Base-by-base conservation (phyloP, 2,888 invertebrate genomes). In the Frankliniella fusca region DNA sequence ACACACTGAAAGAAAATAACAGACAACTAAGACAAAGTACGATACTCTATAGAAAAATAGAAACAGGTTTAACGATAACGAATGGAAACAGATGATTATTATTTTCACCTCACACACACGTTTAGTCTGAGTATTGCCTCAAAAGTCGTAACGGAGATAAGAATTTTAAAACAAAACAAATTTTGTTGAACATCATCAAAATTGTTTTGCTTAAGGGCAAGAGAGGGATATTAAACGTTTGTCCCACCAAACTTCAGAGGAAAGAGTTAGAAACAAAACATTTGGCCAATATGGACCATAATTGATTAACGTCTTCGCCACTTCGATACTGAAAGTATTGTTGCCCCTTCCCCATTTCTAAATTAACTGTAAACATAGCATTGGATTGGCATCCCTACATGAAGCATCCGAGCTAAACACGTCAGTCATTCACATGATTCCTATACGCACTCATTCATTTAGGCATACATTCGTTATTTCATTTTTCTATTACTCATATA, bases 11-110 rank as follows among this genome's bases (percentile, higher is more conserved):
- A 76, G 70, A 76, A 76, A 76, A 76, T 76, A 76, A 76, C 70
- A 76, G 70, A 76, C 70, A 76, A 76, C 70, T 76, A 76, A 76
- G 70, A 76, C 70, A 76, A 23, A 23, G 27, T 27, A 76, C 23
- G 12, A 76, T 76, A 76, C 70, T 76, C 70, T 76, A 76, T 76
- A 76, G 70, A 76, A 76, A 76, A 76, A 76, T 76, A 76, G 70
- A 76, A 76, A 76, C 70, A 76, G 70, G 70, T 76, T 11, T 76
- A 76, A 76, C 70, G 23, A 76, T 76, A 76, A 76, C 70, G 70
- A 76, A 76, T 76, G 70, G 27, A 76, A 76, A 76, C 70, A 54
- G 54, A 76, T 76, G 27, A 76, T 76, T 20, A 54, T 54, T 54
- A 12, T 20, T 27, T 76, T 76, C 70, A 27, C 38, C 38, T 38